Evolutionary conservation across 2,113 vertebrate species (phyloP), one percentile per base, ranked within the genome.

Genomic region (Acrocephalus kingi): DNA sequence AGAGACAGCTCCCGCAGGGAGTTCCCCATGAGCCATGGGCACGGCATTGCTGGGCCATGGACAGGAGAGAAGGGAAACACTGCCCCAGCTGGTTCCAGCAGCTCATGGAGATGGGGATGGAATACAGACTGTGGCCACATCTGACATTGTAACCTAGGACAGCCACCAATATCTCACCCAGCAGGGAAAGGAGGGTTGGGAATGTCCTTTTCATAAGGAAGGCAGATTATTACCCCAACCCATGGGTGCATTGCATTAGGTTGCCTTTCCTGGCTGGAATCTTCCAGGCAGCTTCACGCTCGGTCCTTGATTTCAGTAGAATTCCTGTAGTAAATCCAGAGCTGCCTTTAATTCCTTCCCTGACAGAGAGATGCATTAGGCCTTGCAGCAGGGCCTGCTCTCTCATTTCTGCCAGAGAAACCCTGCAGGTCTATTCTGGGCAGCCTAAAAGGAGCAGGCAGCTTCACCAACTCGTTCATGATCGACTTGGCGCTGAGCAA

Each of bases 401-500:
- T 56, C 64, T 87, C 37, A 45, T 79, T 87, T 69, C 76, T 46
- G 69, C 63, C 74, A 69, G 58, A 83, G 54, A 61, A 93, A 48
- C 13, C 45, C 78, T 89, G 39, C 31, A 95, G 82, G 71, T 37
- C 28, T 59, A 25, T 79, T 72, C 45, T 79, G 85, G 54, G 63
- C 78, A 73, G 75, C 67, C 62, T 73, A 46, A 87, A 62, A 58
- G 67, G 74, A 91, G 66, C 64, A 85, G 78, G 76, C 41, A 87
- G 71, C 63, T 97, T 76, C 90, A 91, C 91, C 90, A 93, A 66
- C 78, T 79, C 24, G 2, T 51, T 93, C 66, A 31, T 91, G 93
- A 91, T 91, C 74, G 92, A 89, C 69, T 72, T 94, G 49, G 78
- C 61, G 37, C 69, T 45, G 84, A 85, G 23, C 0, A 1, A 72